Conservation (phyloP, 2,113 vertebrate species). For the Campylomormyrus tamandua region DNA sequence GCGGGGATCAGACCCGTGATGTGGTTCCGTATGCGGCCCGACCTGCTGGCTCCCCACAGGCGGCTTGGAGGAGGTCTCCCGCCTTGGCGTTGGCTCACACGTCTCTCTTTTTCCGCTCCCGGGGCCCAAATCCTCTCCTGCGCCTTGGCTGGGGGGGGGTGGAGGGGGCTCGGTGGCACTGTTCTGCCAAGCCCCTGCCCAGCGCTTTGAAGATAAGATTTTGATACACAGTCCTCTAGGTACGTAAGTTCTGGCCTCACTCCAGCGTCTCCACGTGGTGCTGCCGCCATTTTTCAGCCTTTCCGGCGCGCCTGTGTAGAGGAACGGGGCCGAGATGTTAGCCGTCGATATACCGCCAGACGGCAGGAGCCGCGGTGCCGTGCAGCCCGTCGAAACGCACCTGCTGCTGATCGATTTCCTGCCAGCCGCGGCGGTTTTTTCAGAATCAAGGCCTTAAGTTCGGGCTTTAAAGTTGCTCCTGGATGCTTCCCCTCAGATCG, state of each 20-base stretch:
- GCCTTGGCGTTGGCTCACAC: slow-evolving; percentile 60
- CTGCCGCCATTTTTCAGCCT: neutral
- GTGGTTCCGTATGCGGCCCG: slow-evolving; percentile 49
- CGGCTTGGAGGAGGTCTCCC: slow-evolving; percentile 61
- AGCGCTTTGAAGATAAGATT: slow-evolving; percentile 70
- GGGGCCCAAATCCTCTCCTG: slow-evolving; percentile 54
- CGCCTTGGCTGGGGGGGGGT: slow-evolving; percentile 16
- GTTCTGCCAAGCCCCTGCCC: slow-evolving; percentile 59
- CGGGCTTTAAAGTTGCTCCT: neutral
- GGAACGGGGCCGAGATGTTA: neutral
- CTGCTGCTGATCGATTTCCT: neutral
- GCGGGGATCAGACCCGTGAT: slow-evolving; percentile 55
- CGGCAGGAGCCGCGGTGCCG: neutral
- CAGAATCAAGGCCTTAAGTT: neutral
- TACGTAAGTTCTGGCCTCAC: slow-evolving; percentile 52
- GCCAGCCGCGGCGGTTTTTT: neutral
- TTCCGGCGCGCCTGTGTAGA: neutral
- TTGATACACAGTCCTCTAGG: slow-evolving; percentile 63
- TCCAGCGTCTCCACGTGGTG: slow-evolving; percentile 32
- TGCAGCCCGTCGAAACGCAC: neutral
- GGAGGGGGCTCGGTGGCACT: slow-evolving; percentile 46
- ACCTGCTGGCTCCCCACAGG: slow-evolving; percentile 59
- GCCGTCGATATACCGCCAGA: too few species aligned
- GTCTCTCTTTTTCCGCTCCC: slow-evolving; percentile 56
- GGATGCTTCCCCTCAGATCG: neutral